Base-by-base conservation (phyloP, 2,797 vertebrate species). In the Lerista edwardsae region DNA sequence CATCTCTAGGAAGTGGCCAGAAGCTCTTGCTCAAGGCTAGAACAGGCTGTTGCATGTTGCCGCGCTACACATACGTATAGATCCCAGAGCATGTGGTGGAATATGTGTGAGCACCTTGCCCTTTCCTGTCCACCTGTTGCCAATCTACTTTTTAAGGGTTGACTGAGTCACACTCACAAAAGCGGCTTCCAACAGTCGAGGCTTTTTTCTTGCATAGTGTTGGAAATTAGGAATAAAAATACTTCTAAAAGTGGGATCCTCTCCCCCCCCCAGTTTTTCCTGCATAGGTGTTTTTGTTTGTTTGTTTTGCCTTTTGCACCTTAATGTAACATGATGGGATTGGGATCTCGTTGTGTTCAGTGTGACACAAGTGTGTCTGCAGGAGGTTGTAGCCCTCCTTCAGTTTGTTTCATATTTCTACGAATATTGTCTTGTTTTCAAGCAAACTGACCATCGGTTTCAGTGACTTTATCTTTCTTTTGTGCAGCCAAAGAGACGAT, bases 401-500 rank as follows among this genome's bases (percentile, higher is more conserved):
- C n/a, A n/a, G n/a, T 39, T 36, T 3, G 51, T 69, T 82, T 0
- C 21, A 39, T 11, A 5, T 2, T 78, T 85, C 41, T 19, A 77
- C 36, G 51, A 47, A 79, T n/a, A 12, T 19, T 69, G 8, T n/a
- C 27, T 44, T 84, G 80, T 57, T 85, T 25, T 86, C 75, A 59
- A 76, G 55, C 19, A 47, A 39, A 82, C 71, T 64, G 59, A 55
- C 1, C 80, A 80, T 61, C 82, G 71, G 1, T 78, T 83, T 57
- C 81, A 86, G 39, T 94, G 69, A 89, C 82, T 1, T 19, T 15
- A 0, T 91, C 80, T 94, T 92, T 95, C 82, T 77, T 84, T 90
- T 92, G 14, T 57, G 55, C 95, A 99, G 98, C 98, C 98, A 94
- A 96, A 97, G 96, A 98, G 98, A 96, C 97, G 98, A 97, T 99